A percentile compares a stretch with the other conserved stretches of the same genome.
phyloP scores from a whole-genome alignment of 2,113 vertebrate species.

The Onychorhynchus coronatus region DNA sequence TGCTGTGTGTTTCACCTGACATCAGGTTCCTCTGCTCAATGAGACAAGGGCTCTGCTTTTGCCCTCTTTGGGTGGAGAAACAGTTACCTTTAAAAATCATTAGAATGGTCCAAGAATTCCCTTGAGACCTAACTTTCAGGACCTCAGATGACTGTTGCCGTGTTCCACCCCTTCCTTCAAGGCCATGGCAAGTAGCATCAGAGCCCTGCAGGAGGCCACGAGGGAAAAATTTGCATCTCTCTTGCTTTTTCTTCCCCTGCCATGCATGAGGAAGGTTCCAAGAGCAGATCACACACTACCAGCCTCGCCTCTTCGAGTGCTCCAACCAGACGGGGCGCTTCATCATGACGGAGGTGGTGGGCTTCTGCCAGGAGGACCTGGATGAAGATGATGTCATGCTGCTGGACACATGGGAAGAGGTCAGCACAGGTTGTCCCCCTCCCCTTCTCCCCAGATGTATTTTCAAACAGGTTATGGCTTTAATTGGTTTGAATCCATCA shows the following conservation, averaged over 20 bases:
- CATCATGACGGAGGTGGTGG: conserved; percentile 82
- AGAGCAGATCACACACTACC: conserved; percentile 67
- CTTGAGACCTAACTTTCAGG: background rate
- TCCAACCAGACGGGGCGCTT: conserved; percentile 89
- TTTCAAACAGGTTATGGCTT: background rate
- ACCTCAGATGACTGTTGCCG: background rate
- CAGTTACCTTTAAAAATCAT: background rate
- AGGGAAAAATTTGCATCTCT: background rate
- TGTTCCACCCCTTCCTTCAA: background rate
- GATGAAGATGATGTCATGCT: conserved; percentile 92
- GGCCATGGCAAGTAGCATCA: background rate
- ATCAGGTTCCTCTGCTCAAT: background rate
- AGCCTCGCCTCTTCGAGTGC: conserved; percentile 88
- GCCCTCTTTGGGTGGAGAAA: background rate
- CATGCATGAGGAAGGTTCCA: conserved; percentile 73
- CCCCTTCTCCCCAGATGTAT: background rate
- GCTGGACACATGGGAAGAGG: conserved; percentile 93
- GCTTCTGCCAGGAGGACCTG: conserved; percentile 85
- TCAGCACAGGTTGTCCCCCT: conserved; percentile 46
- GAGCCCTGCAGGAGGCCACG: background rate
- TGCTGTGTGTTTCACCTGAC: background rate
- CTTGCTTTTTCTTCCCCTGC: background rate
- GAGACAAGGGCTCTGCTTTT: background rate
- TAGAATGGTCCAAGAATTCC: background rate
- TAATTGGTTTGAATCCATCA: background rate